A percentile compares a stretch with the other conserved stretches of the same genome.
Conservation (phyloP, 2,888 invertebrate genomes). For the Therioaphis trifolii region DNA sequence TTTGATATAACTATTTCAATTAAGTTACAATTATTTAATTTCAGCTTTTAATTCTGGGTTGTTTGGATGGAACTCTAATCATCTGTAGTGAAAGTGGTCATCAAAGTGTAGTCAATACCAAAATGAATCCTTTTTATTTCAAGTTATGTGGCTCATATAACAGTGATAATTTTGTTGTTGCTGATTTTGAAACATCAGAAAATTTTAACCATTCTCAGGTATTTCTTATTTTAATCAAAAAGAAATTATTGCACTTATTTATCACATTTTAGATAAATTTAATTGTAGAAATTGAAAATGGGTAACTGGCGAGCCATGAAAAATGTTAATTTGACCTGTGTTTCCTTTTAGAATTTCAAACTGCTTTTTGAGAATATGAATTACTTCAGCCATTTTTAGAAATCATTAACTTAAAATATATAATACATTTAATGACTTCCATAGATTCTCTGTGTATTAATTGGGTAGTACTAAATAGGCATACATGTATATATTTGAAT, state of each 20-base stretch:
- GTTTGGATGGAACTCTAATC: slow-evolving; percentile 44
- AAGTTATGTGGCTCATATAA: slow-evolving; percentile 59
- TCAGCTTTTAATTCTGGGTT: slow-evolving; percentile 52
- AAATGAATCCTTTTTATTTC: slow-evolving; percentile 44
- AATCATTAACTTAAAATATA: no score
- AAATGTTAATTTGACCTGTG: no score
- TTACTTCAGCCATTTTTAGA: neutral
- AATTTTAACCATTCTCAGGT: slow-evolving; percentile 40
- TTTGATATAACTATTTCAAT: neutral
- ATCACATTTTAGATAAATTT: no score
- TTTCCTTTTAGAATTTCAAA: no score
- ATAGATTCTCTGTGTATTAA: no score
- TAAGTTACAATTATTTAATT: slow-evolving; percentile 14
- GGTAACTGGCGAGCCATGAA: no score
- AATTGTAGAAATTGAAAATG: no score
- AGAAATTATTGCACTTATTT: no score
- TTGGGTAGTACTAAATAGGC: no score
- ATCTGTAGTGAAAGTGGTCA: slow-evolving; percentile 43
- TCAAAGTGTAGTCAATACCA: slow-evolving; percentile 48
- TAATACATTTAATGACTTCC: no score
- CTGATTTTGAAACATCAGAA: slow-evolving; percentile 40
- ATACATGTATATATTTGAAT: no score
- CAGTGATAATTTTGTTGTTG: slow-evolving; percentile 51
- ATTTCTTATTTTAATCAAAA: neutral
- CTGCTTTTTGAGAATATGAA: no score